Base-by-base conservation (phyloP, 2,113 vertebrate species). In the Synchiropus splendidus region DNA sequence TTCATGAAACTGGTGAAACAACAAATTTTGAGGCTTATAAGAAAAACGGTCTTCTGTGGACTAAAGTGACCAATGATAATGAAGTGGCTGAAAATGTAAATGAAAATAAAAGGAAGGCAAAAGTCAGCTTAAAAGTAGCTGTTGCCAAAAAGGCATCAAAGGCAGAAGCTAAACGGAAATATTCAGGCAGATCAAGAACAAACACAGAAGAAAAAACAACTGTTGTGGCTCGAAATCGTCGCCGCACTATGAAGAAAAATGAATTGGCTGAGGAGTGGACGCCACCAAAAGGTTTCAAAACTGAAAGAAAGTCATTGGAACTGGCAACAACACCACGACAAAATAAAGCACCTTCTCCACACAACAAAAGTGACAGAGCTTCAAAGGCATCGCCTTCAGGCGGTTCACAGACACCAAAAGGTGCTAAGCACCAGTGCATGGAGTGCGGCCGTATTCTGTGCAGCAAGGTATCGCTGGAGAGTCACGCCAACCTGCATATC, bases 401-500 rank as follows among this genome's bases (percentile, higher is more conserved):
- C 21, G 21, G 21, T 8, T 27, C 21, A 27, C n/a, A n/a, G n/a
- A n/a, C n/a, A n/a, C n/a, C n/a, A n/a, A n/a, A n/a, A n/a, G n/a
- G n/a, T n/a, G n/a, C n/a, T n/a, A 79, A 72, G 40, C 80, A 81
- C n/a, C 78, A 84, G 58, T 85, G 83, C 18, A 74, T 68, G 16
- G 70, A 78, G 32, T 85, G 82, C 9, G 82, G 82, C 5, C 67
- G 79, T 1, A 45, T 83, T 41, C 74, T 86, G 10, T 75, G 78
- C 48, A 82, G 71, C 42, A 48, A 34, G 1, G 70, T 72, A 14
- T 74, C 80, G 1, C 45, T 86, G 15, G 72, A 81, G 38, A 82
- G 73, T 42, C 83, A 85, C 2, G 73, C 80, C 17, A 64, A 72
- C 47, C 76, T 82, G 16, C 83, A 86, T 30, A 63, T 52, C 1